Evolutionary conservation across 2,888 invertebrate genomes (phyloP).

Genomic region (Rhagonycha lutea): DNA sequence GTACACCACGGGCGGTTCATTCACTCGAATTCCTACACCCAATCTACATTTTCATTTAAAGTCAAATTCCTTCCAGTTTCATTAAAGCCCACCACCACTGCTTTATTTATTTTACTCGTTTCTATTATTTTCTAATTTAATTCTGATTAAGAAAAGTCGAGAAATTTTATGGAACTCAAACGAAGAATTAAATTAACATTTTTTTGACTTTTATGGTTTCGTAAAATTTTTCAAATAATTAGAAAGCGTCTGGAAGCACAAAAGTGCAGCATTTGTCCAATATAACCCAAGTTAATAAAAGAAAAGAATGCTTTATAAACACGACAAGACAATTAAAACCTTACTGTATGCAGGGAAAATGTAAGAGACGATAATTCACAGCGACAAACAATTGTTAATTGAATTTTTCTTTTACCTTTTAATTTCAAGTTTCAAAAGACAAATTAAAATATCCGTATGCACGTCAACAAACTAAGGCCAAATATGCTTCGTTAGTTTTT

Average conservation of each 20-base stretch:
- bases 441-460: neutral
- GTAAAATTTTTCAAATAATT: conserved; percentile 18
- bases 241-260: neutral
- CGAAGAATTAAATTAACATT: neutral
- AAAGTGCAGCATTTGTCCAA: neutral
- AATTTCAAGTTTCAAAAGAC: neutral
- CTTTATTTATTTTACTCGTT: conserved; percentile 36
- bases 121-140: conserved; percentile 40
- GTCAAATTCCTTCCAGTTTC: conserved; percentile 42
- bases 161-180: conserved; percentile 3
- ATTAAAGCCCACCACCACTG: conserved; percentile 35
- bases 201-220: neutral
- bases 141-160: conserved; percentile 7
- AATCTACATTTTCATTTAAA: conserved; percentile 52
- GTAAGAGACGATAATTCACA: neutral
- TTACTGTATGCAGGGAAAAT: neutral
- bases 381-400: neutral
- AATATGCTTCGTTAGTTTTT: no score
- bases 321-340: neutral
- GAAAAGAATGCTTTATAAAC: neutral
- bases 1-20: conserved; percentile 40
- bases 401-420: neutral
- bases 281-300: neutral
- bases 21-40: conserved; percentile 44
- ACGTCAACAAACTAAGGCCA: no score